A percentile compares a stretch with the other conserved stretches of the same genome.
phyloP scores from a whole-genome alignment of 1,140 invertebrate species.

The Papilio polyxenes region DNA sequence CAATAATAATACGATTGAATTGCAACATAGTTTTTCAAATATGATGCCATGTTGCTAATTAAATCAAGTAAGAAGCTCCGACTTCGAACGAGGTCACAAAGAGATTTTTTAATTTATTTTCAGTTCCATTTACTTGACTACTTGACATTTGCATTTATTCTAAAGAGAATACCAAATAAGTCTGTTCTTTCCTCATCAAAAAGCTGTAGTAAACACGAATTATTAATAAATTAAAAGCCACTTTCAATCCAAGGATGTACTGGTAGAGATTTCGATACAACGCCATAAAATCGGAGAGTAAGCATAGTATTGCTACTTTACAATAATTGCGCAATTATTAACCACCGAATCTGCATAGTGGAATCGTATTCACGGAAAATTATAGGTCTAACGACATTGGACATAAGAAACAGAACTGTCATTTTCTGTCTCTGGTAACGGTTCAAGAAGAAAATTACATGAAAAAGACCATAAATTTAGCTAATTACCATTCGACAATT shows the following conservation, averaged over 20 bases:
- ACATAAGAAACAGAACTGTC: neutral
- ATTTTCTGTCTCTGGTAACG: neutral
- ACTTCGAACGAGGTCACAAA: neutral
- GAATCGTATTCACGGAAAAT: conserved; percentile 12
- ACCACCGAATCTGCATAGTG: neutral
- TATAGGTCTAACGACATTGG: neutral
- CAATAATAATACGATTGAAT: neutral
- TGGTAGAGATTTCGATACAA: neutral
- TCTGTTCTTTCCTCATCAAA: neutral
- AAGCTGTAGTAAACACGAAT: neutral
- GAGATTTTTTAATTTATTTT: conserved; percentile 12
- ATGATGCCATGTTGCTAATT: neutral
- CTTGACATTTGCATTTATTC: conserved; percentile 20
- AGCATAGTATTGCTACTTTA: neutral
- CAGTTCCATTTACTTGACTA: neutral
- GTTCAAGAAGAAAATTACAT: conserved; percentile 28
- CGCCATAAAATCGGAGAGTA: neutral
- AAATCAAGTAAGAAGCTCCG: neutral
- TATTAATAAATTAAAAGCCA: neutral
- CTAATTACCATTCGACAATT: conserved; percentile 62
- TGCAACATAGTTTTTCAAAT: neutral
- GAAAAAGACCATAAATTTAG: conserved; percentile 33
- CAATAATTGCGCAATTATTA: neutral
- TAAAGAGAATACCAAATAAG: neutral
- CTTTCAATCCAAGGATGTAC: neutral